These are phyloP conservation scores for Eremobia ochroleuca DNA, from an alignment of 2,888 invertebrate species.

Conservation along the genomic window DNA sequence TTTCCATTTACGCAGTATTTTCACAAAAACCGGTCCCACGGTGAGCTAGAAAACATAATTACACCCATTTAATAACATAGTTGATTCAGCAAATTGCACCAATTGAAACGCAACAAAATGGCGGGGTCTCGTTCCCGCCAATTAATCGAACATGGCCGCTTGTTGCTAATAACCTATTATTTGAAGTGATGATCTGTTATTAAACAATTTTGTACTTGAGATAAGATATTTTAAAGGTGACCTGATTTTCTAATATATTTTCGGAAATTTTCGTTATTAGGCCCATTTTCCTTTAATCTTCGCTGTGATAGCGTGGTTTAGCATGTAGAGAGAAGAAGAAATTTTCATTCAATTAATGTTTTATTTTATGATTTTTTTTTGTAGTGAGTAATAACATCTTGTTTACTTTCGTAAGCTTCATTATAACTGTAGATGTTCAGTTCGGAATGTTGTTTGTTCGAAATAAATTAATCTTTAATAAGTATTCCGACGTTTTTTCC, in stretches of 20 bases:
- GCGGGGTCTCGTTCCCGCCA: conserved; percentile 55
- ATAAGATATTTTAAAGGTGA: conserved; percentile 47
- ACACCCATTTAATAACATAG: conserved; percentile 36
- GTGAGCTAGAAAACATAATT: conserved; percentile 25
- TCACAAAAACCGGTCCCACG: conserved; percentile 1
- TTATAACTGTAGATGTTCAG: conserved; percentile 1
- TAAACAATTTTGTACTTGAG: conserved; percentile 59
- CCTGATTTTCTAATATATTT: conserved; percentile 42
- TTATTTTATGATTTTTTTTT: conserved; percentile 6
- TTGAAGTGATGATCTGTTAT: conserved; percentile 42
- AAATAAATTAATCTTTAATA: conserved; percentile 13
- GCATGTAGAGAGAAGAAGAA: conserved; percentile 23
- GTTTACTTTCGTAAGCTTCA: not conserved
- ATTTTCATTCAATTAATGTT: conserved; percentile 24
- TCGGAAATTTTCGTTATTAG: conserved; percentile 19
- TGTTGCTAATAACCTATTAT: conserved; percentile 52
- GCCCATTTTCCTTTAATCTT: conserved; percentile 47
- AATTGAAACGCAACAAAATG: conserved; percentile 65
- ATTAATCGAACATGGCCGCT: conserved; percentile 62
- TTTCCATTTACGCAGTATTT: not conserved
- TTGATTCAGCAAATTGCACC: conserved; percentile 56
- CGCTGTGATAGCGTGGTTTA: conserved; percentile 35
- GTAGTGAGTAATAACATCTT: not conserved
- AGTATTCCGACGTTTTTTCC: conserved; percentile 1
- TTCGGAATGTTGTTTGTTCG: not conserved